Evolutionary conservation across 2,888 invertebrate genomes (phyloP), one percentile per base, ranked within the genome.

Genomic region (Parochlus steinenii): DNA sequence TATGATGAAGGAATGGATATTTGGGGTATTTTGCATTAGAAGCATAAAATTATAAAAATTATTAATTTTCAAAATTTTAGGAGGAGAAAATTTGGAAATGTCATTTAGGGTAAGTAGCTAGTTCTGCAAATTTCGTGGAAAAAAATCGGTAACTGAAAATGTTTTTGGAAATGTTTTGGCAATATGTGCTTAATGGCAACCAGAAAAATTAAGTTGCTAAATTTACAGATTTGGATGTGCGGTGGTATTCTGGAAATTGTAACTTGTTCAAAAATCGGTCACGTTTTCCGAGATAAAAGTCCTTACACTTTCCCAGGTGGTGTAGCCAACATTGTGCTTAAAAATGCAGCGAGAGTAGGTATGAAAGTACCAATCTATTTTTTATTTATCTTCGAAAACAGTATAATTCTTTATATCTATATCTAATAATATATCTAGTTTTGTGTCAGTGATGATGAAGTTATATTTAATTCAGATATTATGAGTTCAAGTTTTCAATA

Each of bases 1-100:
- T 98, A 98, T 58, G 98, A 98, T 58, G 80, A 92, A 61, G 97
- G 97, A 47, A 97, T 98, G 97, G 92, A 97, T 61, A 95, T 98
- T 50, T 98, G 97, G 97, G 98, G 97, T 35, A 10, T n/a, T n/a
- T n/a, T n/a, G n/a, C n/a, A n/a, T n/a, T n/a, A n/a, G n/a, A n/a
- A n/a, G n/a, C n/a, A n/a, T n/a, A n/a, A n/a, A n/a, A n/a, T n/a
- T n/a, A n/a, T n/a, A n/a, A n/a, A n/a, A n/a, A n/a, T n/a, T n/a
- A n/a, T n/a, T n/a, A n/a, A n/a, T n/a, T n/a, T n/a, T n/a, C n/a
- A n/a, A n/a, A n/a, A 8, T 18, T 28, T 28, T 29, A 35, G 34
- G 34, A 33, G 59, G 62, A 40, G 62, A 62, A 48, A 62, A 63
- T 51, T 52, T 63, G 39, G 63, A 63, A 50, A 62, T 63, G 63